Evolutionary conservation across 2,113 vertebrate species (phyloP).

Genomic region (Perognathus longimembris): DNA sequence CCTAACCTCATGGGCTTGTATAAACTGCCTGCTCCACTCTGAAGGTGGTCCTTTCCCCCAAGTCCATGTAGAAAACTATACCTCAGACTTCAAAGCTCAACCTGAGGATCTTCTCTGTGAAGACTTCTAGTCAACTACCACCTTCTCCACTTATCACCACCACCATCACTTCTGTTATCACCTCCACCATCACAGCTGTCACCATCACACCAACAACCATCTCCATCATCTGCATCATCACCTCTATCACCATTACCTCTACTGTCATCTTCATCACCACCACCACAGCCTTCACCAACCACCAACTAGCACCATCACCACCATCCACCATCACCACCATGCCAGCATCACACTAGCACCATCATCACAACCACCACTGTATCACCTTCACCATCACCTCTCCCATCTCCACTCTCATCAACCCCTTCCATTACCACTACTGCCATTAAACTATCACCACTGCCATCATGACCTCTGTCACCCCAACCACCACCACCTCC

Average conservation of each 20-base stretch:
- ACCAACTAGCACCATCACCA: neutral
- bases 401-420: neutral
- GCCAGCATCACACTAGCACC: fast-evolving
- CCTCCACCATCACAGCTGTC: fast-evolving
- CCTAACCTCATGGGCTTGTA: neutral
- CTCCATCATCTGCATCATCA: neutral
- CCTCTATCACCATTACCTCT: no score
- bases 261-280: neutral
- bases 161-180: neutral
- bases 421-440: neutral
- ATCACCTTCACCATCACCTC: neutral
- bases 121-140: neutral
- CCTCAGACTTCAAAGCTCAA: neutral
- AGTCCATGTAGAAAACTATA: neutral
- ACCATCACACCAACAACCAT: neutral
- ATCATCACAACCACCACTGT: neutral
- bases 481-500: neutral
- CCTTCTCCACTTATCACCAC: neutral
- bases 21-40: neutral
- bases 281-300: neutral
- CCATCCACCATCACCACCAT: neutral
- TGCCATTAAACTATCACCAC: neutral
- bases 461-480: no score
- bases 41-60: neutral
- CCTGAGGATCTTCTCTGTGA: neutral